These are phyloP conservation scores for Syngnathus floridae DNA, from an alignment of 2,113 vertebrate genomes.

Conservation along the genomic window DNA sequence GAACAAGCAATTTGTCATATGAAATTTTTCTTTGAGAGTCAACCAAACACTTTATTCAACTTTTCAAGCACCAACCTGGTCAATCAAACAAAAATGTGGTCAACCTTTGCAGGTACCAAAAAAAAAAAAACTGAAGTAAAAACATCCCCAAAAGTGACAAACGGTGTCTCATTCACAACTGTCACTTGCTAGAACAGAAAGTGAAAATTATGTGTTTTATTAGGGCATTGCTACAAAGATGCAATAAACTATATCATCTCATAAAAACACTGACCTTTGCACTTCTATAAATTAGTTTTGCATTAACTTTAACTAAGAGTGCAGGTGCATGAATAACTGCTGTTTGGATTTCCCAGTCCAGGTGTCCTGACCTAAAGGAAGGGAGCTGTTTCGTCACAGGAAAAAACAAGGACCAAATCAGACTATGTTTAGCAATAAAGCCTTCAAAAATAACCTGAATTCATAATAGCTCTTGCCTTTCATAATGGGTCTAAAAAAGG, in stretches of 20 bases:
- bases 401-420: conserved; percentile 54
- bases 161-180: too few species aligned
- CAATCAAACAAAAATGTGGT: neutral
- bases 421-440: conserved; percentile 46
- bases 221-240: conserved; percentile 5
- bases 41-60: too few species aligned
- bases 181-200: neutral
- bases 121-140: neutral
- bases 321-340: conserved; percentile 19
- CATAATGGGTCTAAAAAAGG: neutral
- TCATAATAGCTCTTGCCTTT: conserved; percentile 6
- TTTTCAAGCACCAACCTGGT: too few species aligned
- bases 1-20: neutral
- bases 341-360: conserved; percentile 20
- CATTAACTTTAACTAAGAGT: neutral
- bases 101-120: neutral
- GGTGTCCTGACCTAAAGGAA: conserved; percentile 47
- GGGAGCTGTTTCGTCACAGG: conserved; percentile 37
- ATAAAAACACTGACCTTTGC: conserved; percentile 14
- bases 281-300: neutral
- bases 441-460: conserved; percentile 34
- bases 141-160: neutral
- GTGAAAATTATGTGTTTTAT: neutral
- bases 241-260: conserved; percentile 16
- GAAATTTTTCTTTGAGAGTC: neutral